Percentiles rank a stretch among this genome's conserved stretches.
Conservation (phyloP, 2,888 invertebrate genomes). For the Acanthacorydalis orientalis region DNA sequence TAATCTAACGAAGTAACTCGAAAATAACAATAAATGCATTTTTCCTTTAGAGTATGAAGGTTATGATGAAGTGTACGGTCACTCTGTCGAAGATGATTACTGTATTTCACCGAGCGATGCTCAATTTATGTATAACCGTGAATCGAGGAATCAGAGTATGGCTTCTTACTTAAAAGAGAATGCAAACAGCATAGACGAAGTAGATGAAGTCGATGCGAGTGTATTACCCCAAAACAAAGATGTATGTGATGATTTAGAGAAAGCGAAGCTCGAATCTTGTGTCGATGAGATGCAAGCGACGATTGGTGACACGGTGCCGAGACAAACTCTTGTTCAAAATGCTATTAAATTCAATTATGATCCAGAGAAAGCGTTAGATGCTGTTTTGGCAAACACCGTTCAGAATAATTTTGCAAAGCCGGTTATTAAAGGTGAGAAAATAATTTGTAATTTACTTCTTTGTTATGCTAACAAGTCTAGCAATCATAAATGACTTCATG, state of each 20-base stretch:
- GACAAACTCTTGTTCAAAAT: constrained; percentile 52
- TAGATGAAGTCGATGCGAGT: constrained; percentile 33
- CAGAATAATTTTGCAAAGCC: background rate
- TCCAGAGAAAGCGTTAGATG: constrained; percentile 53
- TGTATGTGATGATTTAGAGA: constrained; percentile 44
- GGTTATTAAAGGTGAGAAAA: background rate
- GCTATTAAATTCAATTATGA: constrained; percentile 58
- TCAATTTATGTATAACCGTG: constrained; percentile 74
- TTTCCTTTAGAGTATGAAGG: constrained; percentile 62
- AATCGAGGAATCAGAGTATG: constrained; percentile 52
- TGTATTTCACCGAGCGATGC: constrained; percentile 79
- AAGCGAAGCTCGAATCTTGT: constrained; percentile 64
- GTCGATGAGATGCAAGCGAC: constrained; percentile 67
- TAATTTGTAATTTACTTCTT: background rate
- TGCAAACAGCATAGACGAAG: constrained; percentile 48
- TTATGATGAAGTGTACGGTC: constrained; percentile 82
- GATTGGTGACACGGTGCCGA: constrained; percentile 59
- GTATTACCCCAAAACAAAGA: constrained; percentile 5
- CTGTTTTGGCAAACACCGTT: constrained; percentile 33
- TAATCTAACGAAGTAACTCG: background rate
- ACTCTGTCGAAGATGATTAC: constrained; percentile 86
- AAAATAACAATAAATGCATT: background rate
- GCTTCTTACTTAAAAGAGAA: constrained; percentile 51
- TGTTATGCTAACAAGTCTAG: too few relatives aligned
- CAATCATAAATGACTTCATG: too few relatives aligned